Base-by-base conservation (phyloP, 2,797 vertebrate species). In the Thaleichthys pacificus region DNA sequence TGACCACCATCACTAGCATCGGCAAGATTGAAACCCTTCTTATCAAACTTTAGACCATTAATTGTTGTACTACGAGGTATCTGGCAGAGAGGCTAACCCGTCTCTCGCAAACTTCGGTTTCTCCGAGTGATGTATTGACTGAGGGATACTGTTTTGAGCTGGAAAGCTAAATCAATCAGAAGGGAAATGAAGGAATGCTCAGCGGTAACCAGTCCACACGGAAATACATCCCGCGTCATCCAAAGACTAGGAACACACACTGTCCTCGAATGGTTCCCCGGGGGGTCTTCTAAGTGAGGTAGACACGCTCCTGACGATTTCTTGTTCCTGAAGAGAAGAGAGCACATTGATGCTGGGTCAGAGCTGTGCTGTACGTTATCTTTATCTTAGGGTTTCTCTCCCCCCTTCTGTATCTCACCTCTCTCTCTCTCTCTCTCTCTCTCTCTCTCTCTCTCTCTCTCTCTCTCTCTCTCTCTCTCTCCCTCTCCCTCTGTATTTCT, bases 91-190 rank as follows among this genome's bases (percentile, higher is more conserved):
- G 11, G 38, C 38, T 9, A 42, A 42, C 38, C 38, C 2, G 9
- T 7, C 38, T 42, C 38, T 42, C 2, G 9, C 9, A 42, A 42
- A 42, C 11, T 7, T 21, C 3, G 56, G 17, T 68, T 30, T 32
- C 17, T 30, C 17, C 8, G 7, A 9, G 26, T 56, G 66, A 56
- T 24, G 24, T 56, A 68, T 56, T n/a, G 17, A 56, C 56, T 56
- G 66, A 42, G 38, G 26, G 15, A 8, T 24, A 47, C 21, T 6
- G 9, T 22, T 64, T 14, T 21, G 32, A 35, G 62, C 62, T 64
- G 32, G 35, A 64, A 51, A 28, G 66, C 66, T 54, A 56, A 68
- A 68, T 68, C 49, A 68, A 68, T 56, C 26, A 68, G 66, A 14
- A 7, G 47, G 17, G 26, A 49, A 30, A 56, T 65, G 4, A 65